Base-by-base conservation (phyloP, 2,888 invertebrate genomes). In the Synergus gifuensis region DNA sequence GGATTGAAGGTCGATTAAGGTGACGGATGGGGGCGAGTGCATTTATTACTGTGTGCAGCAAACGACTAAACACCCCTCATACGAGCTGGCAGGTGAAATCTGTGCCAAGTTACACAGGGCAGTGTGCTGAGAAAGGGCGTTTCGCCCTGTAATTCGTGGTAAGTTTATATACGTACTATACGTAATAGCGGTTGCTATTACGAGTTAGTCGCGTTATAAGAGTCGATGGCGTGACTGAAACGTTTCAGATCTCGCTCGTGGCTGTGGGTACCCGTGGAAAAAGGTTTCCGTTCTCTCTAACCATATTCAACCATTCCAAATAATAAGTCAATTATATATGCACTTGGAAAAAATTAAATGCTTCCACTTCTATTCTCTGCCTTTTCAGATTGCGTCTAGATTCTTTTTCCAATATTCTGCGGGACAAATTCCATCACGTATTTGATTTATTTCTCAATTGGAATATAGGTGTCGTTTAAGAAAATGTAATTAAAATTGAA, bases 171-270 rank as follows among this genome's bases (percentile, higher is more conserved):
- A 77, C 54, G 78, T 79, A 79, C 81, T 76, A 79, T 82, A 81
- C 83, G 81, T 88, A 88, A 87, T 88, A 83, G 82, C 84, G 64
- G 69, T 79, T 81, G 81, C 81, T 84, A 85, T 88, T 88, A 87
- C 79, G 78, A 80, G 81, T 78, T 76, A 83, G 80, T 83, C 84
- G 82, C 73, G 73, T 73, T 73, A 73, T 73, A 73, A 73, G 83
- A 85, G 78, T 78, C 84, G 85, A 84, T 88, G 85, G 88, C 88
- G 88, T 88, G 88, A 88, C 87, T 86, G 81, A 86, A 85, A 86
- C 85, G 86, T 83, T 85, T 87, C 83, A 73, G 60, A 78, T 81
- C 73, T 73, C 46, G 22, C 58, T 63, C 64, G 44, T 62, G 62
- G 76, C 76, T 69, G 36, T 28, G 44, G 46, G 22, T 69, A 69